phyloP scores from a whole-genome alignment of 92 coral and sea anemone species.

The Parazoanthus darwini region DNA sequence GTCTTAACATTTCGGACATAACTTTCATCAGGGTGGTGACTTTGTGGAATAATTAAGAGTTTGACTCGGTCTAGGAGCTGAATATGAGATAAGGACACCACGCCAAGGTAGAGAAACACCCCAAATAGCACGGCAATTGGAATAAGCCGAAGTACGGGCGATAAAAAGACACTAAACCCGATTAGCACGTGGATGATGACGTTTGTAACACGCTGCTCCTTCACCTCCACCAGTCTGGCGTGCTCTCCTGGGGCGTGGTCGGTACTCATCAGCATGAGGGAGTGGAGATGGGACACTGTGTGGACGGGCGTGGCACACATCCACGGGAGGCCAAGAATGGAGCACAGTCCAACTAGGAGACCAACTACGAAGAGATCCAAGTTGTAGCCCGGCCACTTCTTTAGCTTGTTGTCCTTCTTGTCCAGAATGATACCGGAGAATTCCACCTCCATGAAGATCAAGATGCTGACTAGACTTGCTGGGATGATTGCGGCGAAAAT shows the following conservation, averaged over 20 bases:
- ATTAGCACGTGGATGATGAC: slow-evolving; percentile 88
- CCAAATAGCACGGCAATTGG: slow-evolving; percentile 95
- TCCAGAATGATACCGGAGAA: slow-evolving; percentile 93
- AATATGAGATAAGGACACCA: slow-evolving; percentile 86
- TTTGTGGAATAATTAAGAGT: slow-evolving; percentile 76
- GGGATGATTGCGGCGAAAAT: slow-evolving; percentile 89
- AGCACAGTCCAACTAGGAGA: slow-evolving; percentile 84
- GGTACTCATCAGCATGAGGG: slow-evolving; percentile 81
- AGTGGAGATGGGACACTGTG: slow-evolving; percentile 94
- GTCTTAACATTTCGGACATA: slow-evolving; percentile 83
- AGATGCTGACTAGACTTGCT: slow-evolving; percentile 92
- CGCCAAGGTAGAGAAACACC: slow-evolving; percentile 91
- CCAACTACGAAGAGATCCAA: slow-evolving; percentile 91
- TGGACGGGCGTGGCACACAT: slow-evolving; percentile 99
- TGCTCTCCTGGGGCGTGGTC: slow-evolving; percentile 98
- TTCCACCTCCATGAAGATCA: slow-evolving; percentile 97
- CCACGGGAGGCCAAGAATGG: slow-evolving; percentile 96
- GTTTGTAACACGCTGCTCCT: slow-evolving; percentile 93
- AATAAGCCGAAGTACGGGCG: slow-evolving; percentile 84
- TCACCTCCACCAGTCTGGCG: slow-evolving; percentile 77
- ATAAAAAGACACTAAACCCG: slow-evolving; percentile 79
- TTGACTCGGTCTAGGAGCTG: slow-evolving; percentile 88
- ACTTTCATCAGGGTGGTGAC: slow-evolving; percentile 87
- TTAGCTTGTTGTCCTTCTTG: slow-evolving; percentile 95
- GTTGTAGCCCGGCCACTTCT: slow-evolving; percentile 96